Base-by-base conservation (phyloP, 2,888 invertebrate genomes). In the Polietes domitor region DNA sequence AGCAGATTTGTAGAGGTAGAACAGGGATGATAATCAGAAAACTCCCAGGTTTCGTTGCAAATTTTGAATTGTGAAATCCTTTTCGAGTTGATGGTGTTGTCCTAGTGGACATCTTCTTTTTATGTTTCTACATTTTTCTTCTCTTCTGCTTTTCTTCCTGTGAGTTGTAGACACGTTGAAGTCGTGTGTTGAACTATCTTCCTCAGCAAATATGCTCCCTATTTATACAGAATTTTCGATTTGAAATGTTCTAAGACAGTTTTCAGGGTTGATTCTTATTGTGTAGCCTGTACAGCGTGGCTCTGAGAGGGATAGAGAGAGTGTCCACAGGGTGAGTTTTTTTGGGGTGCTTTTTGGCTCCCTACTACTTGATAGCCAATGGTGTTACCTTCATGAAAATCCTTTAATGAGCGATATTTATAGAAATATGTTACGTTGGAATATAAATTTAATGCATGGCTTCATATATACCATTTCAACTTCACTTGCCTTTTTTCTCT, bases 161-260 rank as follows among this genome's bases (percentile, higher is more conserved):
- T 77, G 83, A 83, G 83, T 65, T 80, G 74, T 75, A 77, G 71
- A 83, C 83, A 80, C 80, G 43, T 65, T 78, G 75, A 55, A 24
- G 72, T 55, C 65, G 71, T 78, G 58, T 72, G n/a, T 65, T 50
- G 43, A 84, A 84, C 83, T 84, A 75, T 63, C 68, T 80, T 80
- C 26, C 15, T 80, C 10, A 73, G 26, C 1, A 65, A 74, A 78
- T 72, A 58, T 65, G n/a, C 47, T 7, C 21, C 21, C 5, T 84
- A 80, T 84, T 84, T 84, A 84, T 84, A 84, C 71, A 75, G 47
- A 70, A n/a, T 74, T 37, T 37, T 32, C 43, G 19, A 74, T 77
- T 77, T 77, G 50, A 73, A 77, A 77, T 77, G 74, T 71, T 72
- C 79, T 58, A 58, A 28, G 37, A 53, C 10, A 26, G 55, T 61